Conservation (phyloP, 2,888 invertebrate species). For the Drosophila formosana region DNA sequence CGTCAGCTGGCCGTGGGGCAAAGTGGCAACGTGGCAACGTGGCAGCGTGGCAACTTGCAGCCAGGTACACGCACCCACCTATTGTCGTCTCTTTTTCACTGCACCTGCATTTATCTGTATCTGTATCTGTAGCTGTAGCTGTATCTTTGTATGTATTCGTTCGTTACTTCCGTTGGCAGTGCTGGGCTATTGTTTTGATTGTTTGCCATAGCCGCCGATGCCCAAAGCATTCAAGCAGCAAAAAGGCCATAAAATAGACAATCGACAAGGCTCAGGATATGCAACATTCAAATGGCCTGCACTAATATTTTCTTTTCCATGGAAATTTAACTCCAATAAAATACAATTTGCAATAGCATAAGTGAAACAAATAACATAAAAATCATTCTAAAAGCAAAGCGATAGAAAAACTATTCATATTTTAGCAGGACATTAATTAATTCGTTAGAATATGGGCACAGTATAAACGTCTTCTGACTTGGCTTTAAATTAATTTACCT, state of each 20-base stretch:
- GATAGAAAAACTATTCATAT: no score
- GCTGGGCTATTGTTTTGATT: slow-evolving; percentile 49
- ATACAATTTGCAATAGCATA: no score
- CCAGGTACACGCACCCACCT: slow-evolving; percentile 19
- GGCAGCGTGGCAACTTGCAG: slow-evolving; percentile 3
- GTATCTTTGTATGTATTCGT: neutral
- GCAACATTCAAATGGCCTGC: slow-evolving; percentile 9
- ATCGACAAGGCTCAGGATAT: neutral
- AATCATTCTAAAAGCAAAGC: no score
- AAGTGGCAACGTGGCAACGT: neutral
- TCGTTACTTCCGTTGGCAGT: slow-evolving; percentile 32
- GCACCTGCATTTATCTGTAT: neutral
- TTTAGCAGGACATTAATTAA: no score
- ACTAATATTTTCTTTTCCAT: neutral
- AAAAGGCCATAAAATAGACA: slow-evolving; percentile 8
- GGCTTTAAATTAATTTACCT: no score
- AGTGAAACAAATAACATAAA: no score
- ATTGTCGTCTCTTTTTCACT: slow-evolving; percentile 12
- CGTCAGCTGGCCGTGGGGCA: slow-evolving; percentile 22
- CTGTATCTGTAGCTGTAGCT: neutral
- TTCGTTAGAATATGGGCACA: no score
- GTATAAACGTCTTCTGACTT: no score
- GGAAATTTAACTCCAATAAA: no score
- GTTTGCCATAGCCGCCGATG: slow-evolving; percentile 38
- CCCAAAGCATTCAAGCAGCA: slow-evolving; percentile 26